Percentiles rank a stretch among this genome's conserved stretches.
Conservation (phyloP, 2,113 vertebrate species). For the Elaphurus davidianus region DNA sequence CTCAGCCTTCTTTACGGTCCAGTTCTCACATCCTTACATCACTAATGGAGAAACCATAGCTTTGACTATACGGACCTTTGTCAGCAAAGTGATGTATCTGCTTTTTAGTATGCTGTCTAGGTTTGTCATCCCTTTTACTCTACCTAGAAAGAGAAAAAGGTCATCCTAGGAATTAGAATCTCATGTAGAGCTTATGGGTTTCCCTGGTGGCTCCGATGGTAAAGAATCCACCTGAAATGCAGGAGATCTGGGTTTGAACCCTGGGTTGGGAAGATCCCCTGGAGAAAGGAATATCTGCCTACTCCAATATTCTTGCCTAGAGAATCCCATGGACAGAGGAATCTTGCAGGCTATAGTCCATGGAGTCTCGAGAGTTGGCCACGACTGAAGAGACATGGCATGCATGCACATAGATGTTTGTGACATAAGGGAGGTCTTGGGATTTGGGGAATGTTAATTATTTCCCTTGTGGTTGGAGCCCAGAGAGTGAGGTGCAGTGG, state of each 20-base stretch:
- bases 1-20: neutral
- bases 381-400: neutral
- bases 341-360: neutral
- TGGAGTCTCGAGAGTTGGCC: neutral
- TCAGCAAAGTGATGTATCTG: neutral
- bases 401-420: neutral
- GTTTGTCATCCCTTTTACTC: neutral
- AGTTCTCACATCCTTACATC: neutral
- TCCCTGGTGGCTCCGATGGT: neutral
- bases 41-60: neutral
- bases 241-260: neutral
- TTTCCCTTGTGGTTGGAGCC: neutral
- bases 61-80: neutral
- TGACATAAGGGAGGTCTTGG: neutral
- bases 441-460: neutral
- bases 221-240: neutral
- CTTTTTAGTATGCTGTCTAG: neutral
- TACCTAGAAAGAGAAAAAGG: neutral
- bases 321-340: neutral
- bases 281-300: neutral
- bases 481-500: neutral
- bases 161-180: neutral
- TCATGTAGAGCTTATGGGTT: neutral
- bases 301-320: neutral
- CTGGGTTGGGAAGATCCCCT: neutral